Conservation (phyloP, 2,113 vertebrate species). For the Microtus ochrogaster region DNA sequence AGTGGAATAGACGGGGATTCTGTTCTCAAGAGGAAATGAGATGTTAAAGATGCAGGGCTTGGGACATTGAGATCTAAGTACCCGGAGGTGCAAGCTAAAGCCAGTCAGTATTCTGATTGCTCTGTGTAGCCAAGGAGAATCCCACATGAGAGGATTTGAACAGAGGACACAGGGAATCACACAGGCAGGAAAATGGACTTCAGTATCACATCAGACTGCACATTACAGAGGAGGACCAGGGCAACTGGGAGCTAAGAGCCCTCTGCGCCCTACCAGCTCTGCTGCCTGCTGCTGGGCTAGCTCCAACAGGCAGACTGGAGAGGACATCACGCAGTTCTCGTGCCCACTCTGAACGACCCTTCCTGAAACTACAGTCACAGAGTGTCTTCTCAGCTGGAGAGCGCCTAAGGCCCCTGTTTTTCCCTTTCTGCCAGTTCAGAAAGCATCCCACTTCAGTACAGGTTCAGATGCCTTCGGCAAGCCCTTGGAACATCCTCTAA, state of each 20-base stretch:
- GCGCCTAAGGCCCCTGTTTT: too few relatives aligned
- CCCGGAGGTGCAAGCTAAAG: not conserved
- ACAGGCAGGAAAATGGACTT: not conserved
- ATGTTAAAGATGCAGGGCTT: not conserved
- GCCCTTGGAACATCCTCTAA: not conserved
- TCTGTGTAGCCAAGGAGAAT: not conserved
- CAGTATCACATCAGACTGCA: fast-evolving
- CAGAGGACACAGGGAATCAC: not conserved
- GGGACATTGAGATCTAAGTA: not conserved
- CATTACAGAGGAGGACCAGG: not conserved
- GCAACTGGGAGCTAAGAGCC: fast-evolving
- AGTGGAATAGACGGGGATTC: not conserved
- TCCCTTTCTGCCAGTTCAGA: not conserved
- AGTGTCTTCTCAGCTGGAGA: not conserved
- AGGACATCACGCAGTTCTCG: not conserved
- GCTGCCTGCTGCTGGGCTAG: not conserved
- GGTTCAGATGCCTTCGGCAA: fast-evolving
- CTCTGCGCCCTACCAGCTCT: not conserved
- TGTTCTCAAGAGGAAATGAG: slow-evolving; percentile 11
- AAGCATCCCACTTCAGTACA: fast-evolving
- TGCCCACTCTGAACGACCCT: not conserved
- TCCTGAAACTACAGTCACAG: too few relatives aligned
- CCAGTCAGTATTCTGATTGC: not conserved
- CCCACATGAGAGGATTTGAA: not conserved
- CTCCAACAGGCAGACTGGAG: not conserved